Conservation (phyloP, 2,113 vertebrate genomes). For the Hylia prasina region DNA sequence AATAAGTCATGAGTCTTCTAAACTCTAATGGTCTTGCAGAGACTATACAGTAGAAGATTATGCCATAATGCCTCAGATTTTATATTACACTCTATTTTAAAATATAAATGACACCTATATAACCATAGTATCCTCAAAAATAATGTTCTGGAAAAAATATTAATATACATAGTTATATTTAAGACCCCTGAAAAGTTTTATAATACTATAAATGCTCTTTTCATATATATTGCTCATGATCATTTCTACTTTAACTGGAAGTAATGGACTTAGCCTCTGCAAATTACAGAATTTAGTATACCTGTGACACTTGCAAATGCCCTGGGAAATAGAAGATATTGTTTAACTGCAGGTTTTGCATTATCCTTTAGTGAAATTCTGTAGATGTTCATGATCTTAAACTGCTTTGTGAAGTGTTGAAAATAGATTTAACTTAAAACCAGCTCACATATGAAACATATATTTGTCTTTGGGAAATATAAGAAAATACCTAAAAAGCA, state of each 20-base stretch:
- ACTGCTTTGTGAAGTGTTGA: neutral
- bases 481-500: neutral
- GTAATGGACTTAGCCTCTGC: neutral
- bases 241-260: neutral
- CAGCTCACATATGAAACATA: neutral
- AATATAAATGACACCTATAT: neutral
- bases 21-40: neutral
- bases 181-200: neutral
- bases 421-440: neutral
- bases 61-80: neutral
- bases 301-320: neutral
- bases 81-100: neutral
- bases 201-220: neutral
- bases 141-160: neutral
- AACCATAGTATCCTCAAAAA: neutral
- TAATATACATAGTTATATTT: neutral
- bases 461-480: neutral
- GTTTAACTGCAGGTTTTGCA: neutral
- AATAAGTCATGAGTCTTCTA: neutral
- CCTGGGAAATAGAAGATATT: neutral
- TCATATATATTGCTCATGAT: neutral
- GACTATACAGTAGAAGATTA: neutral
- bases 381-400: neutral
- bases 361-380: neutral
- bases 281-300: neutral